A percentile compares a stretch with the other conserved stretches of the same genome.
These are phyloP conservation scores for Hypanus sabinus DNA, from an alignment of 2,113 vertebrate species.

Conservation along the genomic window DNA sequence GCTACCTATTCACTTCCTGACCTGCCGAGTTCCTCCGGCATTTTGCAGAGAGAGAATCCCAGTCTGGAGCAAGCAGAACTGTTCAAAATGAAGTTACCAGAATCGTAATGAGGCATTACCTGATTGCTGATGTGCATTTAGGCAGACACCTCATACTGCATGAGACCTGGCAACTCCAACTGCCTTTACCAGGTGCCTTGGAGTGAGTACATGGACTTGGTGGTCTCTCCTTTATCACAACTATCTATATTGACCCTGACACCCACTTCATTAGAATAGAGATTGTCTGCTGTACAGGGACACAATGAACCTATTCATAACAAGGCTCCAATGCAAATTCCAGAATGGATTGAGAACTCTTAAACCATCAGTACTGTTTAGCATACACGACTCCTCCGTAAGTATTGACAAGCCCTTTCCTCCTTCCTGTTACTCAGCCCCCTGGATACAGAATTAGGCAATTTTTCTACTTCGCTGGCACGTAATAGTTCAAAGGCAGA, in stretches of 20 bases:
- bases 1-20: too few relatives aligned
- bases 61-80: neutral
- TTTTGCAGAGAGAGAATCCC: neutral
- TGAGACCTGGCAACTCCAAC: neutral
- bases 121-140: neutral
- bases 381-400: conserved; percentile 9
- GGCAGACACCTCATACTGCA: neutral
- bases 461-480: conserved; percentile 2
- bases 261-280: conserved; percentile 22
- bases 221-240: neutral
- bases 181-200: neutral
- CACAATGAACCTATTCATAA: conserved; percentile 12
- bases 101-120: neutral
- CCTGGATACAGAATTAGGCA: neutral
- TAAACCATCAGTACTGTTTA: neutral
- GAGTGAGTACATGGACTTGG: neutral
- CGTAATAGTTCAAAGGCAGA: too few relatives aligned
- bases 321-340: neutral
- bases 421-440: neutral
- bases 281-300: conserved; percentile 8
- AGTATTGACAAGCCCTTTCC: neutral
- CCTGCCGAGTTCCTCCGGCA: too few relatives aligned
- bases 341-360: neutral
- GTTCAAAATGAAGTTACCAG: neutral
- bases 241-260: conserved; percentile 15